These are phyloP conservation scores for Ladona fulva DNA, from an alignment of 1,140 invertebrate species.

Conservation along the genomic window DNA sequence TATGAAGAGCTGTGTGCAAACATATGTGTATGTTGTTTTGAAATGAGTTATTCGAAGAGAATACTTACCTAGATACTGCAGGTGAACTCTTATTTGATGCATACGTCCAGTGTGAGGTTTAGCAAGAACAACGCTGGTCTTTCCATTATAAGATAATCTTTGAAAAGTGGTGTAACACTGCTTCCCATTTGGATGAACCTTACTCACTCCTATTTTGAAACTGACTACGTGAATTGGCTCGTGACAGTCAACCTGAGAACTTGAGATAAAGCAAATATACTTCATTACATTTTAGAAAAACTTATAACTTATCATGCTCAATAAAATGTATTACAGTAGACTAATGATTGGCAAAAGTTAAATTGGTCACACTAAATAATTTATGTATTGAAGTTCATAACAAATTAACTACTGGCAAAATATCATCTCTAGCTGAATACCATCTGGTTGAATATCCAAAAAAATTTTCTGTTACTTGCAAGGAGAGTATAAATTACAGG, in stretches of 20 bases:
- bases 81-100: constrained; percentile 98
- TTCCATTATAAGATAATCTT: constrained; percentile 75
- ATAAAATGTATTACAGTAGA: no score
- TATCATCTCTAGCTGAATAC: no score
- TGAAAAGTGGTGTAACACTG: constrained; percentile 84
- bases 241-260: constrained; percentile 69
- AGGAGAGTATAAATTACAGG: no score
- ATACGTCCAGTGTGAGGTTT: constrained; percentile 91
- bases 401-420: no score
- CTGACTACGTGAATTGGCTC: constrained; percentile 91
- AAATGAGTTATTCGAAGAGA: background rate
- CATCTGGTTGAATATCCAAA: no score
- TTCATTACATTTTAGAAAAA: constrained; percentile 11
- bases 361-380: no score
- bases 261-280: constrained; percentile 38
- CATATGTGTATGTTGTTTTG: no score
- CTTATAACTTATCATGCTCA: no score
- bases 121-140: constrained; percentile 87
- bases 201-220: constrained; percentile 92
- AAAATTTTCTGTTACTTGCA: no score
- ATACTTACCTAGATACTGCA: constrained; percentile 82
- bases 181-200: constrained; percentile 83
- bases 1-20: no score
- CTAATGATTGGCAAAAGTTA: no score
- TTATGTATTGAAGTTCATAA: no score